These are phyloP conservation scores for Chionis minor DNA, from an alignment of 2,113 vertebrate genomes.

Conservation along the genomic window DNA sequence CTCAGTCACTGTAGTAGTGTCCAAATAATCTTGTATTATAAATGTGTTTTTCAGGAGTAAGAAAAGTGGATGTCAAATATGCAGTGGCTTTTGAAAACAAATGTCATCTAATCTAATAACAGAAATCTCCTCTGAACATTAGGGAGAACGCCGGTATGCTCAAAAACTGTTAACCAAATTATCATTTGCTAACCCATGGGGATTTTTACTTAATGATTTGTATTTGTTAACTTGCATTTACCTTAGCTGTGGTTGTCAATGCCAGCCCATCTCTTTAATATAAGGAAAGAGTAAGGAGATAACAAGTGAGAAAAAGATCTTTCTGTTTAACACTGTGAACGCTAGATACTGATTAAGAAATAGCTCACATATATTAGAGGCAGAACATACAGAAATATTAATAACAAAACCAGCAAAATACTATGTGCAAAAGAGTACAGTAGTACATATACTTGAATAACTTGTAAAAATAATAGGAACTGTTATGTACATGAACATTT, in stretches of 20 bases:
- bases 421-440: not conserved
- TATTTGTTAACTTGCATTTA: constrained; percentile 26
- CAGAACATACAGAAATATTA: not conserved
- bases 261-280: not conserved
- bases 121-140: not conserved
- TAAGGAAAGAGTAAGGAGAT: not conserved
- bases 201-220: constrained; percentile 7
- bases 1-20: not conserved
- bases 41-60: not conserved
- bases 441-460: not conserved
- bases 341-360: not conserved
- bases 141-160: not conserved
- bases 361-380: not conserved
- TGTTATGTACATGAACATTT: not conserved
- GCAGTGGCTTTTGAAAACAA: not conserved
- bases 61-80: not conserved
- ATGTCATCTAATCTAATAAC: not conserved
- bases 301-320: not conserved
- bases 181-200: not conserved
- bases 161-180: not conserved
- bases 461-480: not conserved
- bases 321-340: not conserved
- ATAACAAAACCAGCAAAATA: not conserved
- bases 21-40: not conserved
- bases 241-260: not conserved